These are phyloP conservation scores for Passer montanus DNA, from an alignment of 2,113 vertebrate species.

Conservation along the genomic window DNA sequence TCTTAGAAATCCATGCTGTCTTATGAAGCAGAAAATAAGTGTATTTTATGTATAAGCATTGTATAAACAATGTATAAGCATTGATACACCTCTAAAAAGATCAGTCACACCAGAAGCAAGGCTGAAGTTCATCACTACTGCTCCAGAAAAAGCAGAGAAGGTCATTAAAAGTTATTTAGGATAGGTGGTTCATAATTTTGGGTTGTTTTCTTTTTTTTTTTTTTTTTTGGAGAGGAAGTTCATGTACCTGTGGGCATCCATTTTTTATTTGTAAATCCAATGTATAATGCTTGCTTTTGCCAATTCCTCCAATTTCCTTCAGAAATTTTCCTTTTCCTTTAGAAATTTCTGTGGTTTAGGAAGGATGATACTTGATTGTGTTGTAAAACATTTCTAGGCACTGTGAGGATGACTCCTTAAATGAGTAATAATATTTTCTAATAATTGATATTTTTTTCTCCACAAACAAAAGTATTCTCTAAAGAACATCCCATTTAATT, in stretches of 20 bases:
- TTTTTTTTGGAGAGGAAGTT: not conserved
- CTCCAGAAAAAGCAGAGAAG: not conserved
- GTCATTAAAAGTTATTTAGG: not conserved
- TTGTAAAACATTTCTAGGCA: not conserved
- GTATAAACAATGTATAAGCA: not conserved
- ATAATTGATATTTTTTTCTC: not conserved
- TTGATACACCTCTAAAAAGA: not conserved
- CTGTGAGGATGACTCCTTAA: not conserved
- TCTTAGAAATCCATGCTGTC: not conserved
- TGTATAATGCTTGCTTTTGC: not conserved
- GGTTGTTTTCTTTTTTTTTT: not conserved
- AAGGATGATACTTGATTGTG: not conserved
- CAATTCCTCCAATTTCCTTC: not conserved
- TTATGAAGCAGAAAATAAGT: not conserved
- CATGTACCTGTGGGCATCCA: not conserved
- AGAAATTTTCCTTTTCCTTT: not conserved
- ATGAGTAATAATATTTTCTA: not conserved
- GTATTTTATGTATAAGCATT: too few relatives aligned
- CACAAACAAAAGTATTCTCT: not conserved
- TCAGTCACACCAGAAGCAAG: not conserved
- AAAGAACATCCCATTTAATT: not conserved
- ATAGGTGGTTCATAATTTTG: not conserved
- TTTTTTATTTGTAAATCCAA: not conserved
- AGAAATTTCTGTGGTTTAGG: not conserved
- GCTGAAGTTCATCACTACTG: not conserved